Evolutionary conservation across 2,888 invertebrate genomes (phyloP), one percentile per base, ranked within the genome.

Genomic region (Mesopsocus fuscifrons): DNA sequence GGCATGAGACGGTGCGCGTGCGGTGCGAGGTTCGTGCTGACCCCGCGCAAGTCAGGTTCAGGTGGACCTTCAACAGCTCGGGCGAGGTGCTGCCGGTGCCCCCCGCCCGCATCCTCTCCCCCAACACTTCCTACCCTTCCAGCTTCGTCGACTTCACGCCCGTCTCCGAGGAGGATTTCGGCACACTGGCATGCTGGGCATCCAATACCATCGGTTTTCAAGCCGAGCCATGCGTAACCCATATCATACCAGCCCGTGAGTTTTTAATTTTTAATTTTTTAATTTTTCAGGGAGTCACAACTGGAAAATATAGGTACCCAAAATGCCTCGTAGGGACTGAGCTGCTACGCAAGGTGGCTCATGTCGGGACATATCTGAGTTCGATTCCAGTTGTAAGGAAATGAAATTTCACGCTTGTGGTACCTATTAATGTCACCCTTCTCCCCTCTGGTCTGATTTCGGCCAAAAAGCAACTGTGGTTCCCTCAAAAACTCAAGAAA

Each of bases 141-240:
- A 67, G 68, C 48, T 58, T 61, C 53, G 64, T 80, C 49, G 66
- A 67, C 48, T 74, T 73, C 55, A 65, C 64, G 5, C 67, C 70
- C n/a, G 57, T 58, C 38, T 55, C 57, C 4, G 64, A 66, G 55
- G 56, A 65, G 23, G 85, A 87, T 55, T 69, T 84, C 50, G 85
- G 85, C 47, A 83, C 83, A 52, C 63, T 88, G 17, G 80, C 83
- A 3, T 89, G 89, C 57, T 87, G 85, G 85, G 85, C 85, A 3
- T 77, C 75, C 58, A 88, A 88, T 59, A 72, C 71, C 49, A 76
- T 87, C 13, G 88, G 88, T 21, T 72, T 77, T 50, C 88, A 88
- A 61, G 66, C 71, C 49, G 71, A 69, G 48, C 87, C 89, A 1
- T 89, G 89, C 55, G 62, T 82, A 43, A 82, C 85, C 59, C 75